Base-by-base conservation (phyloP, 2,113 vertebrate genomes). In the Entosphenus tridentatus region DNA sequence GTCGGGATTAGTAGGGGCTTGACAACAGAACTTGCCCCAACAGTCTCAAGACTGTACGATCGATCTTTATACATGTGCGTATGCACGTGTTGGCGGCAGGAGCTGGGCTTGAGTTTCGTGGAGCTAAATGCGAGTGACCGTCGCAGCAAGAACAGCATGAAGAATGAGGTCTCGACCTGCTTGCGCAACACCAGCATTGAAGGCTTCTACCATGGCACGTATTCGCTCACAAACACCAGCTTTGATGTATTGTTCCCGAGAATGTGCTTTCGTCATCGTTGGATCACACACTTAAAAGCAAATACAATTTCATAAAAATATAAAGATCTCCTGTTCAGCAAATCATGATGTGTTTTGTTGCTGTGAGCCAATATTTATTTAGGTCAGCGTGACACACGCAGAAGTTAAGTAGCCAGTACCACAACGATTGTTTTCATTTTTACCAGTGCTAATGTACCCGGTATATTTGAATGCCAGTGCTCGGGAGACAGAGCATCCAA, bases 61-160 rank as follows among this genome's bases (percentile, higher is more conserved):
- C 6, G 39, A 39, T 39, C 39, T 39, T 39, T 39, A 39, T 39
- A 39, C 39, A 2, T 39, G 39, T 39, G 39, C 39, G 39, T 39
- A 39, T 39, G 39, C 39, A 39, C 39, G 39, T 7, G 39, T 39
- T 39, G 39, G 39, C 18, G 62, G 18, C 74, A 96, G 92, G 89
- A 95, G 71, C 72, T 96, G 78, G 89, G 84, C 2, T 90, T 85
- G 69, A 96, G 86, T 79, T 98, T 84, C 0, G 88, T 98, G 80
- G 93, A 98, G 77, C 81, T 95, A 78, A 98, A 98, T 69, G 92
- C 92, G 72, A 98, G 93, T 70, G 88, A 89, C 68, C 87, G 87
- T 11, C 87, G 93, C 68, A 96, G 86, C 75, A 96, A 91, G 77
- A 96, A 80, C 79, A 89, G 81, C 57, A 78, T 98, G 56, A 98